Evolutionary conservation across 2,888 invertebrate genomes (phyloP).

Genomic region (Phortica okadai): DNA sequence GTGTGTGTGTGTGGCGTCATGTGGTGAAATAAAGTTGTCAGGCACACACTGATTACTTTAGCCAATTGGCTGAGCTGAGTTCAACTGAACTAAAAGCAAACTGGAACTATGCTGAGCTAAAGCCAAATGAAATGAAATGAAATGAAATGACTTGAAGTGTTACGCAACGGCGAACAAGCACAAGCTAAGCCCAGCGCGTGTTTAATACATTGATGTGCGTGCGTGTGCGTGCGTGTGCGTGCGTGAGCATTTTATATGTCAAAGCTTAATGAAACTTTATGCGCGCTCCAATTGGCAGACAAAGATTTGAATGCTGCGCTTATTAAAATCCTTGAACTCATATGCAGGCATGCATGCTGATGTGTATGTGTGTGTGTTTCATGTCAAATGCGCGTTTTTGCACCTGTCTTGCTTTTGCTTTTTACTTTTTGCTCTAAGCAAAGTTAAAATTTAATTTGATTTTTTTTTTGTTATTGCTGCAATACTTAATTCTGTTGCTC

Average conservation of each 20-base stretch:
- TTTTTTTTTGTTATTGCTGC: neutral
- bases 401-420: neutral
- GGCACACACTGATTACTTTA: neutral
- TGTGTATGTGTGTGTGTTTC: neutral
- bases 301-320: slow-evolving; percentile 5
- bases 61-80: neutral
- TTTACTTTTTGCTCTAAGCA: neutral
- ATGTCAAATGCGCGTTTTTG: neutral
- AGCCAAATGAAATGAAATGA: neutral
- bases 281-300: slow-evolving; percentile 23
- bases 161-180: neutral
- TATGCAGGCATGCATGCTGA: neutral
- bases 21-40: slow-evolving; percentile 6
- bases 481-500: neutral
- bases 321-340: slow-evolving; percentile 28
- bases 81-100: too few relatives aligned
- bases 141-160: neutral
- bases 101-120: neutral
- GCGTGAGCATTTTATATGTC: neutral
- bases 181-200: neutral
- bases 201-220: neutral
- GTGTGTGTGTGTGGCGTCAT: neutral
- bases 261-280: slow-evolving; percentile 20
- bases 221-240: neutral
- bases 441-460: slow-evolving; percentile 9